Evolutionary conservation across 2,888 invertebrate genomes (phyloP).

Genomic region (Dasypogon diadema): DNA sequence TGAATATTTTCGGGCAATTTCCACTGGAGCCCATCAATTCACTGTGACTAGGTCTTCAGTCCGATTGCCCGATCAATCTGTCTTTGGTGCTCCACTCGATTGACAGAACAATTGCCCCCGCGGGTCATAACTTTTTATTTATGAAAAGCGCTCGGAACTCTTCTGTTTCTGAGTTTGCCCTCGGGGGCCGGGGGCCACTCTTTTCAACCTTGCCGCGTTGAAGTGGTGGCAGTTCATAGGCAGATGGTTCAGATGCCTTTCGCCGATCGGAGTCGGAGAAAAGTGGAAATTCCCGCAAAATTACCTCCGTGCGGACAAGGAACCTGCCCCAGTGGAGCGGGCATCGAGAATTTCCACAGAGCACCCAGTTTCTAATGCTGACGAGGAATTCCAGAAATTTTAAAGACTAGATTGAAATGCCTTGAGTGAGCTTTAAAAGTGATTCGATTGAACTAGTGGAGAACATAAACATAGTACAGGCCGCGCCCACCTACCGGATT

Average conservation of each 20-base stretch:
- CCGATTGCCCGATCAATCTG: conserved; percentile 29
- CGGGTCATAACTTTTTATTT: conserved; percentile 43
- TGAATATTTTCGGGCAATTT: conserved; percentile 34
- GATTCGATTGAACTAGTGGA: conserved; percentile 25
- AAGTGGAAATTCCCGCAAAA: neutral
- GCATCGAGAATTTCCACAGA: neutral
- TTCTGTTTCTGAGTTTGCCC: neutral
- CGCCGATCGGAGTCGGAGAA: neutral
- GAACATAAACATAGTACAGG: conserved; percentile 5
- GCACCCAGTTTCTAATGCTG: neutral
- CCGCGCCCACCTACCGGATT: neutral
- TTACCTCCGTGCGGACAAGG: neutral
- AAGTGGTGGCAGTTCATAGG: neutral
- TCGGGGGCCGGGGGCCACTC: neutral
- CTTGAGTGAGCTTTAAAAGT: conserved; percentile 3
- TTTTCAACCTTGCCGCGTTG: neutral
- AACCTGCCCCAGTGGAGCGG: neutral
- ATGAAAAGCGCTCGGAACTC: neutral
- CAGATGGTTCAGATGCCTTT: neutral
- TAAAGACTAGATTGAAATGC: conserved; percentile 5
- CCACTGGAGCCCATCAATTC: conserved; percentile 39
- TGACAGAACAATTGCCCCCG: conserved; percentile 48
- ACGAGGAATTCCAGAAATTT: conserved; percentile 8
- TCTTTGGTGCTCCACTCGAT: conserved; percentile 13
- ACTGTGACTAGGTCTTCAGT: neutral